Evolutionary conservation across 2,888 invertebrate species (phyloP), one percentile per base, ranked within the genome.

Genomic region (Lysandra coridon): DNA sequence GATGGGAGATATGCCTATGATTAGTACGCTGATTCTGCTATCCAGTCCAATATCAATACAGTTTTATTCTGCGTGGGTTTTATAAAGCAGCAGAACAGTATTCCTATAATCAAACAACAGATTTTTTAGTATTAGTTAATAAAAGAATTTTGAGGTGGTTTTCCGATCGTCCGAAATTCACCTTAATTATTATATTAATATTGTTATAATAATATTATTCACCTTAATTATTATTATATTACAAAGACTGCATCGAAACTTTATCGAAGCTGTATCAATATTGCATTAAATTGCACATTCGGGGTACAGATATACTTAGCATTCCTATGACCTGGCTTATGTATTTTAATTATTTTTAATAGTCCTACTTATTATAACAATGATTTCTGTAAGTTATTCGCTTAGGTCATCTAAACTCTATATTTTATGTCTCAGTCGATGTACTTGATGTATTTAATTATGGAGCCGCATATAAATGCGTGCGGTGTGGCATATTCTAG

Each of bases 1-100:
- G 85, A 85, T 81, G 82, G 77, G 80, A 73, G 89, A 88, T 89
- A 87, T 82, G 84, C 84, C 87, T 85, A 17, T 57, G 57, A 57
- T 57, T 57, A 57, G 57, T 57, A 57, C 12, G 3, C 57, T 57
- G 17, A 57, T 57, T 57, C 57, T 57, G 17, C 57, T 57, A 49
- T 49, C 2, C 49, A 49, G 49, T 49, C 49, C 49, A 57, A 17
- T 4, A 57, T 57, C 17, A 4, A 4, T 57, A 49, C 10, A 57
- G 57, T 57, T 17, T 14, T 57, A 17, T 57, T 2, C 57, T 17
- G 17, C 4, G 17, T 17, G 57, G 4, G 17, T 4, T 57, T 57
- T 4, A 4, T 17, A 17, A 57, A 14, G 4, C 1, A 14, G 53
- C 14, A 57, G 4, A 57, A 57, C 4, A 53, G 53, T 14, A 53